Evolutionary conservation across 2,113 vertebrate genomes (phyloP), one percentile per base, ranked within the genome.

Genomic region (Mirounga angustirostris): DNA sequence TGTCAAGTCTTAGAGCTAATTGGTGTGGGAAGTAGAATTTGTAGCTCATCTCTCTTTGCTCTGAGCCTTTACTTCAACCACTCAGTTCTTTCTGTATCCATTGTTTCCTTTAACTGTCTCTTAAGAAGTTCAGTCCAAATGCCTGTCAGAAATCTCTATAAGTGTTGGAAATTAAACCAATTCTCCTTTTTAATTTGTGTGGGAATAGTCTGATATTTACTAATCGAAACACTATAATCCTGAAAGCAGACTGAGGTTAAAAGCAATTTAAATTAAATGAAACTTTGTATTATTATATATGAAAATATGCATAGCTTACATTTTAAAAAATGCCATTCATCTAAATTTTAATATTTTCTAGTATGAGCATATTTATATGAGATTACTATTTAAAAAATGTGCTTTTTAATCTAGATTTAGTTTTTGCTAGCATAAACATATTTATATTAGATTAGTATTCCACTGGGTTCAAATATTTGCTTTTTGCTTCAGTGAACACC

Each of bases 361-460:
- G 30, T 36, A 91, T 71, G 74, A 79, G 19, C 18, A 54, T 93
- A 88, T 89, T 96, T 93, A 56, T 81, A 33, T 91, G 54, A 92
- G 54, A 52, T 88, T 65, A 73, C 7, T 59, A 61, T 65, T 94
- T 97, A 94, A 61, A 80, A 54, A 80, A 54, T 71, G 7, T 63
- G 7, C 36, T 92, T 84, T 93, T 80, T 28, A 40, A 83, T 63
- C 40, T 86, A 65, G 52, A 59, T 59, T 85, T 92, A 83, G 7
- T 43, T 19, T 92, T 95, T 92, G 30, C 54, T 95, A 86, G 73
- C 59, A 46, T 87, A 95, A 91, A 56, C 74, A 69, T 86, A 84
- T 92, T 97, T 94, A 84, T 94, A 89, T 84, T 92, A 91, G 81
- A 58, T 86, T 67, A 97, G 82, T 40, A 91, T 97, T 96, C 91